Evolutionary conservation across 2,113 vertebrate genomes (phyloP), one percentile per base, ranked within the genome.

Genomic region (Chlamydotis undulata): DNA sequence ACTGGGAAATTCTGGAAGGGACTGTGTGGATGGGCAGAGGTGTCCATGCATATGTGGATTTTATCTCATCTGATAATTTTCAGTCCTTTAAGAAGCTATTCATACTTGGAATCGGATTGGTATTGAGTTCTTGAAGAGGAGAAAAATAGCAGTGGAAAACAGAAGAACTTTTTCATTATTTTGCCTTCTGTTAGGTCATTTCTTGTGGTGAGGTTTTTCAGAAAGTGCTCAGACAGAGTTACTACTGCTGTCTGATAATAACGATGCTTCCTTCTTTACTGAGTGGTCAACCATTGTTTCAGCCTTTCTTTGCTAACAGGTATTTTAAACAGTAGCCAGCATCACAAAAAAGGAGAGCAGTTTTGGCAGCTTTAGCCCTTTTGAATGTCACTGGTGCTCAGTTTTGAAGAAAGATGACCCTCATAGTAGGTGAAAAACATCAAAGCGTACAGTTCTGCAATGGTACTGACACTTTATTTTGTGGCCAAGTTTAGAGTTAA

Each of bases 11-110:
- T 33, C 43, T 52, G 68, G 53, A 57, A 83, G 28, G 45, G 24
- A 16, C 19, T 4, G 1, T 43, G 37, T 21, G 47, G 21, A 3
- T 28, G 59, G 15, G 12, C 47, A 33, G 52, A 50, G 12, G 11
- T 63, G 22, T 24, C 37, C 3, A 2, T 3, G 10, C 26, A 2
- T 15, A 5, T 1, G 2, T 35, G 37, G 31, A 39, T 26, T 80
- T 90, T 55, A 10, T 63, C 19, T 63, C 10, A 14, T 43, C 33
- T 49, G 21, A 17, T 55, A 22, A 15, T 17, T 83, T 88, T 61
- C 39, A 73, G 9, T 37, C 8, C 35, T 77, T 80, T 45, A 29
- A 59, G 55, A 12, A 67, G 16, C 14, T 89, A 19, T 9, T 64
- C 33, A 52, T n/a, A 24, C 12, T 69, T 60, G 25, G 25, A 41